Evolutionary conservation across 2,888 invertebrate genomes (phyloP).

Genomic region (Hemicrepidius hirtus): DNA sequence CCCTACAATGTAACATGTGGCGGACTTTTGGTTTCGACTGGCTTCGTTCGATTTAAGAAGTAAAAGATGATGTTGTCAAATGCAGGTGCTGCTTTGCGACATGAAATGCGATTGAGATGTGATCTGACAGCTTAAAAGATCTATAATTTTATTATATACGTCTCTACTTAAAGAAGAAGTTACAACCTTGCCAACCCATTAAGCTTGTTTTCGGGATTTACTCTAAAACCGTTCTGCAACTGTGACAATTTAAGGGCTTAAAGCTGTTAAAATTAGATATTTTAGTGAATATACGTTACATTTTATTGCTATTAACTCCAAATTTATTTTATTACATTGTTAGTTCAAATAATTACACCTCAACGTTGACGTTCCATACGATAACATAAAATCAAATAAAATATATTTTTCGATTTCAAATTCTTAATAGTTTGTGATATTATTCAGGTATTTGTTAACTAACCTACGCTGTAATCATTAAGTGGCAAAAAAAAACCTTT

Average conservation of each 20-base stretch:
- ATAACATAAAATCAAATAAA: neutral
- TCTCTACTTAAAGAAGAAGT: conserved; percentile 42
- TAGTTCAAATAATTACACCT: conserved; percentile 29
- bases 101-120: conserved; percentile 65
- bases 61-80: conserved; percentile 67
- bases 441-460: no score
- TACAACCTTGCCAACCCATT: conserved; percentile 23
- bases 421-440: no score
- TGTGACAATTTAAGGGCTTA: conserved; percentile 21
- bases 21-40: conserved; percentile 57
- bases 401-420: no score
- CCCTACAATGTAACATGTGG: conserved; percentile 56
- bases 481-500: no score
- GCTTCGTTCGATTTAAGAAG: conserved; percentile 61
- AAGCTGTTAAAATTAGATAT: neutral
- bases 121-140: conserved; percentile 64
- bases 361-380: neutral
- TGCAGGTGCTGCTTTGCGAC: conserved; percentile 64
- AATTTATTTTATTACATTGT: conserved; percentile 18
- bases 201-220: conserved; percentile 15
- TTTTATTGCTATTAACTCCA: neutral
- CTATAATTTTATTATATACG: conserved; percentile 66
- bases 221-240: neutral
- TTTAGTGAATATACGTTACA: neutral
- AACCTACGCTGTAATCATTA: no score